Percentiles rank a stretch among this genome's conserved stretches.
Evolutionary conservation across 2,113 vertebrate species (phyloP).

Genomic region (Garra rufa): DNA sequence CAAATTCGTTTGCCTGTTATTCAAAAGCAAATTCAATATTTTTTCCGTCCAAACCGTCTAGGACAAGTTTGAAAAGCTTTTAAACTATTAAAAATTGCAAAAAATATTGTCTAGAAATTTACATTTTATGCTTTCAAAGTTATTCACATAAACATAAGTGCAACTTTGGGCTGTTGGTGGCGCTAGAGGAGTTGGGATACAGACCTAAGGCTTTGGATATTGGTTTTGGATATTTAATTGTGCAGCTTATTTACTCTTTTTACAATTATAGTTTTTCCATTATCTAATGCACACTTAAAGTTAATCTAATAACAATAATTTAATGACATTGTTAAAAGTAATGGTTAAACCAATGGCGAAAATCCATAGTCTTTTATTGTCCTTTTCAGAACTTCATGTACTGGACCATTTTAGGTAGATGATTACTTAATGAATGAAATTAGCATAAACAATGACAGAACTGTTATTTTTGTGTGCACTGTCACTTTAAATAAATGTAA

Average conservation of each 20-base stretch:
- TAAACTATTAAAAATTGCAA: no score
- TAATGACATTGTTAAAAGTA: not conserved
- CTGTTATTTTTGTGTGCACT: not conserved
- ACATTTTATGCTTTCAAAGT: no score
- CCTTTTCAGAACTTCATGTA: no score
- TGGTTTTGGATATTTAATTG: not conserved
- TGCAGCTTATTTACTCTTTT: not conserved
- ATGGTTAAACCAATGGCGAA: not conserved
- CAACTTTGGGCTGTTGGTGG: no score
- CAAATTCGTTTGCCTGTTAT: no score
- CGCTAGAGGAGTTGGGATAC: no score
- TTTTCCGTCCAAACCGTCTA: no score
- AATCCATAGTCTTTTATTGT: not conserved
- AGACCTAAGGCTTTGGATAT: no score
- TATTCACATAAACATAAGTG: no score
- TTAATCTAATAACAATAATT: not conserved
- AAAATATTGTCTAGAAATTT: no score
- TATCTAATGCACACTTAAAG: not conserved
- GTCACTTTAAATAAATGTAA: not conserved
- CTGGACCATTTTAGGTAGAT: not conserved
- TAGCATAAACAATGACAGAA: not conserved
- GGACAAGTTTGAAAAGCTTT: no score
- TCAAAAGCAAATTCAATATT: no score
- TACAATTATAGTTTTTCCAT: not conserved
- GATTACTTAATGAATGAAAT: not conserved